phyloP scores from a whole-genome alignment of 2,888 invertebrate species.

The Amblyteles armatorius region DNA sequence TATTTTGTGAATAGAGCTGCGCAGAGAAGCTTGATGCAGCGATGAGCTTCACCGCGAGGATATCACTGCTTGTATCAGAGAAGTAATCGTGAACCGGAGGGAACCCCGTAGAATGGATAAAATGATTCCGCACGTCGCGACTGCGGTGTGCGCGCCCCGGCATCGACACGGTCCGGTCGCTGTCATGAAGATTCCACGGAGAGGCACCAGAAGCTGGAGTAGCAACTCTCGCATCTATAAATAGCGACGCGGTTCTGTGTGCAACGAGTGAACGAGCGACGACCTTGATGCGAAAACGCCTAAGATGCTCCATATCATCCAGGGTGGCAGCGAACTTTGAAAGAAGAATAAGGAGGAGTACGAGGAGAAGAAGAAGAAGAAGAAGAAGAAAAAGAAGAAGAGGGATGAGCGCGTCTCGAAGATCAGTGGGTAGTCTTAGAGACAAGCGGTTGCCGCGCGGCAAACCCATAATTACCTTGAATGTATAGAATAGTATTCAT shows the following conservation, averaged over 20 bases:
- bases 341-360: constrained; percentile 23
- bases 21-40: constrained; percentile 9
- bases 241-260: constrained; percentile 57
- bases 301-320: constrained; percentile 55
- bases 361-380: constrained; percentile 19
- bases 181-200: constrained; percentile 17
- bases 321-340: constrained; percentile 25
- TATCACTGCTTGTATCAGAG: constrained; percentile 33
- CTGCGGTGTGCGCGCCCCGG: background rate
- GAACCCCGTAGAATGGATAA: constrained; percentile 16
- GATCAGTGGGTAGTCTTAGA: constrained; percentile 19
- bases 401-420: constrained; percentile 27
- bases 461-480: constrained; percentile 43
- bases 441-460: constrained; percentile 34
- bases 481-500: constrained; percentile 25
- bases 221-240: constrained; percentile 64
- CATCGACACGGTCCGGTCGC: constrained; percentile 30
- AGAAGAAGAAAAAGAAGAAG: constrained; percentile 33
- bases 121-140: constrained; percentile 43
- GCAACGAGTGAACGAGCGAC: constrained; percentile 37
- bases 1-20: constrained; percentile 46
- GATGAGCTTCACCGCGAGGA: constrained; percentile 41
- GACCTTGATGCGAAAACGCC: constrained; percentile 65
- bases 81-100: constrained; percentile 24
- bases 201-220: constrained; percentile 44